Conservation (phyloP, 1,140 invertebrate genomes). For the Pseudomyrmex gracilis region DNA sequence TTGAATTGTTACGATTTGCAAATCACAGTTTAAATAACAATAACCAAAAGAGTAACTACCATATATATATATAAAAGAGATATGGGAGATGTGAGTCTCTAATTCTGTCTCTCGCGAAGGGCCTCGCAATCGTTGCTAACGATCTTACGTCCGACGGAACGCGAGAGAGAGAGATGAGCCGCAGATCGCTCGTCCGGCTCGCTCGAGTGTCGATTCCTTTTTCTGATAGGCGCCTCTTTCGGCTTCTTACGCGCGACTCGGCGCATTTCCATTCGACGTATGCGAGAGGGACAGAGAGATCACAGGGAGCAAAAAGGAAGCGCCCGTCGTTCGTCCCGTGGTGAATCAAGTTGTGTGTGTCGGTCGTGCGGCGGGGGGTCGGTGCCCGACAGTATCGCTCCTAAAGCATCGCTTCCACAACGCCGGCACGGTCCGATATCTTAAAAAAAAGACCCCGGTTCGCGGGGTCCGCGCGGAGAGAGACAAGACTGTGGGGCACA, state of each 20-base stretch:
- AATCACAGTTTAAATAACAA: neutral
- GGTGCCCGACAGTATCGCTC: slow-evolving; percentile 78
- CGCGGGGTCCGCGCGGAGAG: neutral
- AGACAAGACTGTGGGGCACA: neutral
- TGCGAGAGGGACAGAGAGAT: slow-evolving; percentile 48
- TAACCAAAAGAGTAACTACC: too few relatives aligned
- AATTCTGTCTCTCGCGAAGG: neutral
- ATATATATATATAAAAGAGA: neutral
- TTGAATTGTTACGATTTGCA: slow-evolving; percentile 35
- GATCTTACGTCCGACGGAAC: slow-evolving; percentile 10
- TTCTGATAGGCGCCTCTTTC: slow-evolving; percentile 69
- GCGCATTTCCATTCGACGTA: slow-evolving; percentile 68
- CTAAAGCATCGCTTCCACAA: slow-evolving; percentile 76
- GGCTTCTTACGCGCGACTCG: slow-evolving; percentile 67
- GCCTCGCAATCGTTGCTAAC: slow-evolving; percentile 26
- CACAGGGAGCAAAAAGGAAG: slow-evolving; percentile 63
- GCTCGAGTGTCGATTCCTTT: slow-evolving; percentile 44
- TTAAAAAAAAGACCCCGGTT: slow-evolving; percentile 39
- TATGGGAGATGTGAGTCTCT: neutral
- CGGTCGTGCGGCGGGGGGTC: slow-evolving; percentile 75
- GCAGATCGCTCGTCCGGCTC: slow-evolving; percentile 13
- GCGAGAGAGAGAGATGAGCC: slow-evolving; percentile 14
- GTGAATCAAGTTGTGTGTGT: slow-evolving; percentile 79
- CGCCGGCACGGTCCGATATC: slow-evolving; percentile 64
- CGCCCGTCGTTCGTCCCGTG: slow-evolving; percentile 56